Conservation (phyloP, 2,888 invertebrate species). For the Therioaphis trifolii region DNA sequence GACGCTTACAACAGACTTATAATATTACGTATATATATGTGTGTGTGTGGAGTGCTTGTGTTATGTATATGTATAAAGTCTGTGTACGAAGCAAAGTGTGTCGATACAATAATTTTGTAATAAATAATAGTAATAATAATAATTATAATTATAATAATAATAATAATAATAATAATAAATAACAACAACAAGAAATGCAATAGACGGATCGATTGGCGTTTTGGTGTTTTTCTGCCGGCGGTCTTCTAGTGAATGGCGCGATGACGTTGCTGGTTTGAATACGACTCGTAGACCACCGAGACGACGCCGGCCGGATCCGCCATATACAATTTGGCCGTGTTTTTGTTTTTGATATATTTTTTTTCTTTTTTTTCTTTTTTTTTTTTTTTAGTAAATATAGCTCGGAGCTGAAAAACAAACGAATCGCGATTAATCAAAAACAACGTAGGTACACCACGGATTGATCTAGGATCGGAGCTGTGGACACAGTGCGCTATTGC, state of each 20-base stretch:
- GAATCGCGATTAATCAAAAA: neutral
- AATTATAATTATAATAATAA: too few species aligned
- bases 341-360: too few species aligned
- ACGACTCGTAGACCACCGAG: neutral
- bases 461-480: too few species aligned
- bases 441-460: neutral
- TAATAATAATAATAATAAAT: too few species aligned
- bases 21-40: too few species aligned
- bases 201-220: neutral
- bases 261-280: neutral
- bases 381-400: conserved; percentile 20
- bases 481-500: too few species aligned
- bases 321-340: neutral
- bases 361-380: neutral
- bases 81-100: conserved; percentile 3
- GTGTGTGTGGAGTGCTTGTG: too few species aligned
- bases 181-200: too few species aligned
- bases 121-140: too few species aligned
- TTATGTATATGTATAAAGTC: too few species aligned
- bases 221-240: neutral
- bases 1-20: conserved; percentile 29
- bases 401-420: conserved; percentile 42
- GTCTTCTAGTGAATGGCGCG: neutral
- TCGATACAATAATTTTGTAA: conserved; percentile 14
- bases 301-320: neutral